Base-by-base conservation (phyloP, 2,888 invertebrate species). In the Diarsia mendica region DNA sequence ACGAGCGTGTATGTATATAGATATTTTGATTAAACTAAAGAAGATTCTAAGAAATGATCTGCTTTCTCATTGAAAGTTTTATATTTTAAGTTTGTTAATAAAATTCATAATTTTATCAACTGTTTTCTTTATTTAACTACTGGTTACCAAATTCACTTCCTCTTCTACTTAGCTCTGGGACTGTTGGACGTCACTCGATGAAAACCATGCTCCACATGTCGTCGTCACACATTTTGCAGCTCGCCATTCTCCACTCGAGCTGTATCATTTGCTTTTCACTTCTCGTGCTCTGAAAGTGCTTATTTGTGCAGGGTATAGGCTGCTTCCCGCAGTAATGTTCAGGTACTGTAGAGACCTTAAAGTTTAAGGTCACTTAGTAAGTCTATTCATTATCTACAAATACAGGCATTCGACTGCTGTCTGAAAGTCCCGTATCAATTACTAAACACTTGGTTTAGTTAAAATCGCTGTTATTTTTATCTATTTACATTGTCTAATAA, bases 61-160 rank as follows among this genome's bases (percentile, higher is more conserved):
- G 33, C 10, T n/a, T 74, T 23, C 10, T 46, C 28, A 51, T 28
- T 61, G 20, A 20, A 51, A 44, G n/a, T 33, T 28, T 46, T 18
- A 44, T 8, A 15, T 9, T 44, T 13, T 49, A 68, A 53, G 44
- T 60, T 28, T 75, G 20, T 48, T 23, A 60, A 74, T 48, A 55
- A 39, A 61, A 44, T 18, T 1, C 2, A 28, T n/a, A 20, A 72
- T 23, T 39, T 58, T 15, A 20, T 15, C 15, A 28, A 49, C 4
- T 18, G 0, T 18, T 44, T 71, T 61, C 60, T 28, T 28, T 58
- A 58, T 28, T n/a, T 53, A 53, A 10, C 3, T 53, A n/a, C 11
- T 51, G 9, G n/a, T n/a, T 51, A 20, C 10, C n/a, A 20, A 1
- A n/a, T n/a, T 8, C 23, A 28, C 23, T 58, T 8, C 8, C 8